A percentile compares a stretch with the other conserved stretches of the same genome.
Conservation (phyloP, 2,113 vertebrate species). For the Eublepharis macularius region DNA sequence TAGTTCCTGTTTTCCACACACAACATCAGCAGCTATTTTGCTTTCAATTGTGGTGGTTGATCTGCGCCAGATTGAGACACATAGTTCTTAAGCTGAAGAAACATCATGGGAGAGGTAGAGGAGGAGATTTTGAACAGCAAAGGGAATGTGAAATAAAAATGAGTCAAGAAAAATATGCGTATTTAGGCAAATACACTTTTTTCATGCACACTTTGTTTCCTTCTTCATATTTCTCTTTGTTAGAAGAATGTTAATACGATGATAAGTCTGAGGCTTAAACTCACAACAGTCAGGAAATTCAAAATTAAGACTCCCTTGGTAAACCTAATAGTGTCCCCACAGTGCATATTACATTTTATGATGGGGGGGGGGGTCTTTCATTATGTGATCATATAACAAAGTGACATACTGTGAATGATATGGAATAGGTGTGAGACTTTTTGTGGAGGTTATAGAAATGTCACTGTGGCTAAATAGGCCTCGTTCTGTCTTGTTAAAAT, state of each 20-base stretch:
- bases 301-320: conserved; percentile 60
- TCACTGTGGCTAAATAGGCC: conserved; percentile 45
- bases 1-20: not conserved
- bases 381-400: conserved; percentile 55
- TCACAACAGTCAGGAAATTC: conserved; percentile 66
- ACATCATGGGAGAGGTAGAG: conserved; percentile 11
- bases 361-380: conserved; percentile 48
- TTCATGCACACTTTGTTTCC: conserved; percentile 45
- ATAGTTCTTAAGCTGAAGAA: conserved; percentile 34
- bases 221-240: conserved; percentile 46
- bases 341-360: conserved; percentile 68
- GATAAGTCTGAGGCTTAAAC: conserved; percentile 61
- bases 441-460: conserved; percentile 68
- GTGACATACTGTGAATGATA: conserved; percentile 49
- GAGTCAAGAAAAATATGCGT: conserved; percentile 18
- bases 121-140: conserved; percentile 35
- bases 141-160: conserved; percentile 27
- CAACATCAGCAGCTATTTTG: not conserved
- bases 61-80: not conserved
- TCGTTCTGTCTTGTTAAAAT: conserved; percentile 46
- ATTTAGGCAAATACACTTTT: conserved; percentile 36
- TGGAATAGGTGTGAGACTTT: conserved; percentile 55
- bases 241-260: conserved; percentile 67
- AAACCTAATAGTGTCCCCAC: conserved; percentile 53
- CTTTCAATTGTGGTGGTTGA: not conserved